These are phyloP conservation scores for Diarsia rubi DNA, from an alignment of 2,888 invertebrate species.

Conservation along the genomic window DNA sequence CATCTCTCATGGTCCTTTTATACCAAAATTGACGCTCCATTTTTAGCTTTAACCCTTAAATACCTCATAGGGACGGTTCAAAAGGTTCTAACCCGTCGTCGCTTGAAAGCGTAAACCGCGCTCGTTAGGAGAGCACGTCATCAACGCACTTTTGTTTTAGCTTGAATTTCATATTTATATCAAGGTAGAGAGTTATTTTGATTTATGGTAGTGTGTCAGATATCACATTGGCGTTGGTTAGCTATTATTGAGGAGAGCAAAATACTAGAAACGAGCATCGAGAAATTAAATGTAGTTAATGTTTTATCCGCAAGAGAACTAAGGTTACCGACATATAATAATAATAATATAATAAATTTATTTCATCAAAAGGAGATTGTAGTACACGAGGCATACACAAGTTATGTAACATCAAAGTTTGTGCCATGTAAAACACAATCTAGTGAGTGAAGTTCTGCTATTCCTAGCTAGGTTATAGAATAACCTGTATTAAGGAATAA, in stretches of 20 bases:
- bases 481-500: too few relatives aligned
- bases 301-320: too few relatives aligned
- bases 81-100: slow-evolving; percentile 46
- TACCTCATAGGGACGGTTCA: slow-evolving; percentile 43
- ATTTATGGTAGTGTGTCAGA: neutral
- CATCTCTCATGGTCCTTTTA: neutral
- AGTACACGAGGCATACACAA: too few relatives aligned
- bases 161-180: slow-evolving; percentile 34
- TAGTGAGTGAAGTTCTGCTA: too few relatives aligned
- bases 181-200: slow-evolving; percentile 38
- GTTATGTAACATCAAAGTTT: too few relatives aligned
- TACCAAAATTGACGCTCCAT: slow-evolving; percentile 43
- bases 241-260: neutral
- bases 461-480: too few relatives aligned
- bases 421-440: too few relatives aligned
- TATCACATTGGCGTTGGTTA: too few relatives aligned
- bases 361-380: too few relatives aligned
- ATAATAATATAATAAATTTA: too few relatives aligned
- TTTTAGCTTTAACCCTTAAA: slow-evolving; percentile 36
- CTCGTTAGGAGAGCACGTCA: slow-evolving; percentile 60
- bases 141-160: slow-evolving; percentile 64
- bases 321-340: too few relatives aligned
- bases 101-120: slow-evolving; percentile 36
- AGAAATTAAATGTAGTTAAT: too few relatives aligned
- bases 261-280: neutral